phyloP scores from a whole-genome alignment of 2,113 vertebrate species.

The Austrofundulus limnaeus region DNA sequence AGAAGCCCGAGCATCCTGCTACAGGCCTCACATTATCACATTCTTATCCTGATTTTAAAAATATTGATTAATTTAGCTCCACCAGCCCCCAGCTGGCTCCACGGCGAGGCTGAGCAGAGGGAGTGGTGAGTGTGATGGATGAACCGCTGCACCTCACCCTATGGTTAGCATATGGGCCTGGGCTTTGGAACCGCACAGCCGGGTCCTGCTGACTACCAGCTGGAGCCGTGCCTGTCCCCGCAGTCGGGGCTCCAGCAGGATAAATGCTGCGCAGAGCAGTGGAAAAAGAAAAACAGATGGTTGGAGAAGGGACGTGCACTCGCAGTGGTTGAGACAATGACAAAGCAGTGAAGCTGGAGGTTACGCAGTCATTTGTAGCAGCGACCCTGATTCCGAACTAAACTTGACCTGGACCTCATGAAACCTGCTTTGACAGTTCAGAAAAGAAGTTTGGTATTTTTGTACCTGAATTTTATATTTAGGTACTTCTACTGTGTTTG shows the following conservation, averaged over 20 bases:
- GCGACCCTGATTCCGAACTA: constrained; percentile 38
- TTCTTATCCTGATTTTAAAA: constrained; percentile 24
- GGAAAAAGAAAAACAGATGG: constrained; percentile 69
- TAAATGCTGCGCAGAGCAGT: constrained; percentile 31
- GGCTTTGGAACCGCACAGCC: constrained; percentile 39
- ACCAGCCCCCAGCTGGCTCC: constrained; percentile 3
- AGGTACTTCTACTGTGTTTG: constrained; percentile 16
- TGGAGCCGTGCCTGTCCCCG: constrained; percentile 58
- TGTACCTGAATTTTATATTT: constrained; percentile 8
- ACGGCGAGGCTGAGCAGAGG: constrained; percentile 8
- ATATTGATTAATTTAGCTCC: constrained; percentile 33
- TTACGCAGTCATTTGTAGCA: constrained; percentile 41
- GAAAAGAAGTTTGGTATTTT: constrained; percentile 9
- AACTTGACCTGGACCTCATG: constrained; percentile 38
- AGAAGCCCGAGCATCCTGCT: constrained; percentile 3
- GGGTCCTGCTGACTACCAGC: constrained; percentile 65
- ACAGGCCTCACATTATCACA: constrained; percentile 11
- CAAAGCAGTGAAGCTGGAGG: constrained; percentile 12
- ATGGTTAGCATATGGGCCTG: constrained; percentile 23
- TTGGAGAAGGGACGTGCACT: constrained; percentile 21
- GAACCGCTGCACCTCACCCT: constrained; percentile 29
- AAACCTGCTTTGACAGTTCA: constrained; percentile 41
- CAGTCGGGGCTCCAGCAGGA: constrained; percentile 31
- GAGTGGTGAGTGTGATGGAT: constrained; percentile 33
- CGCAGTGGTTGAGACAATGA: constrained; percentile 28